These are phyloP conservation scores for Orius insidiosus DNA, from an alignment of 1,140 invertebrate genomes.

Conservation along the genomic window DNA sequence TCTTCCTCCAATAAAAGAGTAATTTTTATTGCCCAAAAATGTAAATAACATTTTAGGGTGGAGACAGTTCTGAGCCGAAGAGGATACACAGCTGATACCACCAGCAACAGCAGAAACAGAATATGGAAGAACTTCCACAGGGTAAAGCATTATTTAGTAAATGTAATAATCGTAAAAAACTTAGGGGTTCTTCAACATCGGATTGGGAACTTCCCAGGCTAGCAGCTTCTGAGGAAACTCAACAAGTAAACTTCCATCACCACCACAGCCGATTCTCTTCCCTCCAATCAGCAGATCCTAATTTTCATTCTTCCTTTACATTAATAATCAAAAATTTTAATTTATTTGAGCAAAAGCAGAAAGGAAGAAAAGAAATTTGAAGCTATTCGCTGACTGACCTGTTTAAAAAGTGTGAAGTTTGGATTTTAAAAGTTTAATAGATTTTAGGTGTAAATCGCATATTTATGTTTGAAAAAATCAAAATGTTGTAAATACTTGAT, in stretches of 20 bases:
- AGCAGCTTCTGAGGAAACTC: not conserved
- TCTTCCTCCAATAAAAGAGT: constrained; percentile 31
- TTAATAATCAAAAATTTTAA: too few species aligned
- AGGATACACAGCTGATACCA: constrained; percentile 4
- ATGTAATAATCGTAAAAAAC: not conserved
- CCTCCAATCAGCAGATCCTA: constrained; percentile 9
- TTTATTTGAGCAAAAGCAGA: too few species aligned
- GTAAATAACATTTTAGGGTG: constrained; percentile 1
- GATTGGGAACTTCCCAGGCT: constrained; percentile 5
- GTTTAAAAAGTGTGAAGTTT: too few species aligned
- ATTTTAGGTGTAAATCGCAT: too few species aligned
- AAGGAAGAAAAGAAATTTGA: too few species aligned
- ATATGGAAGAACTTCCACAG: constrained; percentile 2
- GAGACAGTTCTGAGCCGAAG: not conserved
- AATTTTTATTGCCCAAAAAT: constrained; percentile 17
- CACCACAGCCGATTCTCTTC: constrained; percentile 12
- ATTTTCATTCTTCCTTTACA: too few species aligned
- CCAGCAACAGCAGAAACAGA: constrained; percentile 5
- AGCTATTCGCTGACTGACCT: too few species aligned
- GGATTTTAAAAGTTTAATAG: too few species aligned
- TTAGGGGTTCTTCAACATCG: not conserved
- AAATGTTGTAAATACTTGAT: too few species aligned
- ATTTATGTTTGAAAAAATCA: too few species aligned
- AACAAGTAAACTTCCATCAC: not conserved
- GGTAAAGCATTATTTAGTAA: not conserved